Percentiles rank a stretch among this genome's conserved stretches.
Conservation (phyloP, 2,113 vertebrate species). For the Syngnathoides biaculeatus region DNA sequence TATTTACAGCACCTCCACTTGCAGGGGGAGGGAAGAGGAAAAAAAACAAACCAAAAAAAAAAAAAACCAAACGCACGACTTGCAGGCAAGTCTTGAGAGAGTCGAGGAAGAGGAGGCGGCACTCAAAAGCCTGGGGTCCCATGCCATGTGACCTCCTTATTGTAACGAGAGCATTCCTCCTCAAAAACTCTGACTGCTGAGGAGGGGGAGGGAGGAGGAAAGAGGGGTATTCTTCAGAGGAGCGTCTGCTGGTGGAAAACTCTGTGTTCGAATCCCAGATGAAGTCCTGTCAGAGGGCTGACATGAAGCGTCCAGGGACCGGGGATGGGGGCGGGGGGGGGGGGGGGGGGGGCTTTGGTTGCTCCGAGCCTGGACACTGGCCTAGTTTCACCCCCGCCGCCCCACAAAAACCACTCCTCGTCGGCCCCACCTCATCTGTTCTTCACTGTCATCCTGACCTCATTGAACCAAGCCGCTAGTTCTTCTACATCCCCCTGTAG, state of each 20-base stretch:
- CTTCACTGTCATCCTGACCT: slow-evolving; percentile 67
- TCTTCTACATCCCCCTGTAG: slow-evolving; percentile 9
- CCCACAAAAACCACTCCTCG: slow-evolving; percentile 62
- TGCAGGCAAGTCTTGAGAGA: slow-evolving; percentile 61
- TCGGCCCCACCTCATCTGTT: slow-evolving; percentile 68
- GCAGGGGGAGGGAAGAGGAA: background rate
- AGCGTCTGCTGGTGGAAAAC: slow-evolving; percentile 65
- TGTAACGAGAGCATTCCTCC: slow-evolving; percentile 74
- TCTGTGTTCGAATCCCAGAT: slow-evolving; percentile 70
- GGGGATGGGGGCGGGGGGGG: slow-evolving; percentile 21
- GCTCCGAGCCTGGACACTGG: slow-evolving; percentile 74
- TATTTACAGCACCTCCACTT: slow-evolving; percentile 60
- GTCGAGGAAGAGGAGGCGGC: slow-evolving; percentile 54
- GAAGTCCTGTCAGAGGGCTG: slow-evolving; percentile 72
- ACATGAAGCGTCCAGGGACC: slow-evolving; percentile 70
- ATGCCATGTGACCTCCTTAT: slow-evolving; percentile 78
- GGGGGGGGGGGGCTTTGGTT: slow-evolving; percentile 54
- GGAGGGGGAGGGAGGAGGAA: slow-evolving; percentile 47
- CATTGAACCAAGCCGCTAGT: slow-evolving; percentile 51
- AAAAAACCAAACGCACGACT: slow-evolving; percentile 43
- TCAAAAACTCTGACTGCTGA: slow-evolving; percentile 71
- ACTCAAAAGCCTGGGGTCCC: slow-evolving; percentile 71
- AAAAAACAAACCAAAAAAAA: slow-evolving; percentile 26
- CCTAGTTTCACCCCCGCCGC: slow-evolving; percentile 69
- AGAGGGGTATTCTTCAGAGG: slow-evolving; percentile 69